These are phyloP conservation scores for Isichthys henryi DNA, from an alignment of 2,113 vertebrate species.

Conservation along the genomic window DNA sequence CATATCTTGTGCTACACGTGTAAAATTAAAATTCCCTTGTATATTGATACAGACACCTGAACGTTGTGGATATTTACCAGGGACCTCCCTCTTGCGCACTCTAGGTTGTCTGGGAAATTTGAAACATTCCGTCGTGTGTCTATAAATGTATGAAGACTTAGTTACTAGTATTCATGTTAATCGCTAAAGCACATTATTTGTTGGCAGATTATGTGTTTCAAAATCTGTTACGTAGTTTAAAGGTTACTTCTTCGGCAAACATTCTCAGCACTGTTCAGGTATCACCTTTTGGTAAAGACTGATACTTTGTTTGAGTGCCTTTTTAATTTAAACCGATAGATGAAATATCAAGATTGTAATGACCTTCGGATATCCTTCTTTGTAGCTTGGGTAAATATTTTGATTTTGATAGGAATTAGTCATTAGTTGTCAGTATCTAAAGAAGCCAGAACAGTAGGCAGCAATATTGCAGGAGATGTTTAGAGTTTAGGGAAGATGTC, in stretches of 20 bases:
- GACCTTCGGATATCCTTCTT: neutral
- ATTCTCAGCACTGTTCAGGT: neutral
- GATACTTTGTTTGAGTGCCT: neutral
- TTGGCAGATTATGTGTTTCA: neutral
- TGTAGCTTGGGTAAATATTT: neutral
- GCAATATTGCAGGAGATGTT: neutral
- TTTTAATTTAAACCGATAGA: neutral
- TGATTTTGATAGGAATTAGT: neutral
- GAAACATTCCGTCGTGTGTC: neutral
- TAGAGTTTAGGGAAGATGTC: neutral
- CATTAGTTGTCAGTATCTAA: neutral
- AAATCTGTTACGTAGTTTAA: neutral
- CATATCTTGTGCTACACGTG: neutral
- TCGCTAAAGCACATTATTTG: neutral
- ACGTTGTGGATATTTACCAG: neutral
- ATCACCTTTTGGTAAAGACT: neutral
- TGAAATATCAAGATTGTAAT: neutral
- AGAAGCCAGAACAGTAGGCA: neutral
- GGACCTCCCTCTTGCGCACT: neutral
- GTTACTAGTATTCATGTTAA: neutral
- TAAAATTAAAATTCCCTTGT: neutral
- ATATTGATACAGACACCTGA: neutral
- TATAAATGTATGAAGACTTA: neutral
- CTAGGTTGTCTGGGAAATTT: neutral
- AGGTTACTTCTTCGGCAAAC: neutral